Evolutionary conservation across 2,113 vertebrate species (phyloP), one percentile per base, ranked within the genome.

Genomic region (Paradoxurus hermaphroditus): DNA sequence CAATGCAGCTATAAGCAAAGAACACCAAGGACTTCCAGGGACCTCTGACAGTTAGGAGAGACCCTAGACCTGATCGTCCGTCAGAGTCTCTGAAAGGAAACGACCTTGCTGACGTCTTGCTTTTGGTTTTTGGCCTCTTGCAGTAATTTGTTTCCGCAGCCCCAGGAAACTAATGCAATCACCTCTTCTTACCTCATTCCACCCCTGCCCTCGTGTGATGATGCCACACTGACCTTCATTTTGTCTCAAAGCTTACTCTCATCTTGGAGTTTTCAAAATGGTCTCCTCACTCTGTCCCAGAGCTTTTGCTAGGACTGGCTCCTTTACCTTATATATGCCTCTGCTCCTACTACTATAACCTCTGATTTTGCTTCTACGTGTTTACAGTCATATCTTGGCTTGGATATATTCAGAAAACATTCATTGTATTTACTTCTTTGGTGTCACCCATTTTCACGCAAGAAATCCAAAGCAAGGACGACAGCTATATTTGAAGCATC

Each of bases 131-230:
- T 77, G 34, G 1, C 5, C 34, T 79, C 41, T 87, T 36, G 6
- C 72, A n/a, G n/a, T 36, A 13, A 44, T 59, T 36, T 59, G 8
- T 31, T 41, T 7, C 1, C 19, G 19, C 0, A 92, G 27, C 25
- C 11, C 34, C 49, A 81, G 10, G 3, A 63, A 63, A 25, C 15
- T 4, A 44, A 36, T 2, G 41, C 1, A 36, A 8, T 15, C 8
- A 14, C 23, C 21, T 91, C 29, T 77, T 90, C n/a, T 92, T 53
- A 34, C 3, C 4, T 81, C 1, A 1, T 68, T 7, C 15, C 3
- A 46, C 1, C 1, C 7, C 14, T 46, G 1, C 5, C 39, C n/a
- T 62, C 21, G 11, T 39, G 63, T 4, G 4, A 0, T 10, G 21
- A 25, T 13, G 8, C 5, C 11, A 25, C n/a, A 3, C 25, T 41